Conservation (phyloP, 2,797 vertebrate species). For the Amblyopsis hoosieri region DNA sequence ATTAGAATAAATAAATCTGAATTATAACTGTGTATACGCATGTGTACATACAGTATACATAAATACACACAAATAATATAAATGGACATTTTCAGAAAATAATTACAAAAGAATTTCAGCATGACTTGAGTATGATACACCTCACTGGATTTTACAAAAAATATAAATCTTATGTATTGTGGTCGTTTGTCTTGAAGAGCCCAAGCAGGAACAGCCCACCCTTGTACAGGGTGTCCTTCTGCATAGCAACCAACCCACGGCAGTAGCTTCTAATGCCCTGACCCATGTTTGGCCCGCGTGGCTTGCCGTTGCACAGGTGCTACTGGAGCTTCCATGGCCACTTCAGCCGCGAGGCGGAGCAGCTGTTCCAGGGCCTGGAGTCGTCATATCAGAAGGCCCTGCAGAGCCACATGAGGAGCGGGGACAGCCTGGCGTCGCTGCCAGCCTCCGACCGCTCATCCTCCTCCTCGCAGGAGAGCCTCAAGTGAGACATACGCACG, state of each 20-base stretch:
- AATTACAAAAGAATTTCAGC: no score
- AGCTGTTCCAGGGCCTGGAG: slow-evolving; percentile 89
- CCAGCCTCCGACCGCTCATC: slow-evolving; percentile 94
- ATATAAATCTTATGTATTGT: no score
- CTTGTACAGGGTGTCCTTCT: no score
- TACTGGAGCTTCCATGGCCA: slow-evolving; percentile 93
- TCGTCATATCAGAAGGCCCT: slow-evolving; percentile 94
- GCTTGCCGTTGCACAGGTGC: slow-evolving; percentile 74
- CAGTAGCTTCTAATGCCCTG: background rate
- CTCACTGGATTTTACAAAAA: background rate
- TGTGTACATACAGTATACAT: no score
- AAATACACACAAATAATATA: no score
- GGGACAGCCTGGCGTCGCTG: slow-evolving; percentile 87
- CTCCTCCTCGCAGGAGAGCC: slow-evolving; percentile 96
- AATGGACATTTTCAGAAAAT: no score
- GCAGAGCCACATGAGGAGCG: slow-evolving; percentile 90
- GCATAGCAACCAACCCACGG: no score
- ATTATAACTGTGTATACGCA: no score
- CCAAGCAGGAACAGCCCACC: no score
- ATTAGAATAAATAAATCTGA: no score
- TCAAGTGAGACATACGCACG: slow-evolving; percentile 81
- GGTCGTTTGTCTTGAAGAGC: no score
- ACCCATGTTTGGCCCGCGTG: background rate
- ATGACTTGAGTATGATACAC: no score
- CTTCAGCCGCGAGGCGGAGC: slow-evolving; percentile 92